These are phyloP conservation scores for Cheilosia variabilis DNA, from an alignment of 2,888 invertebrate species.

Conservation along the genomic window DNA sequence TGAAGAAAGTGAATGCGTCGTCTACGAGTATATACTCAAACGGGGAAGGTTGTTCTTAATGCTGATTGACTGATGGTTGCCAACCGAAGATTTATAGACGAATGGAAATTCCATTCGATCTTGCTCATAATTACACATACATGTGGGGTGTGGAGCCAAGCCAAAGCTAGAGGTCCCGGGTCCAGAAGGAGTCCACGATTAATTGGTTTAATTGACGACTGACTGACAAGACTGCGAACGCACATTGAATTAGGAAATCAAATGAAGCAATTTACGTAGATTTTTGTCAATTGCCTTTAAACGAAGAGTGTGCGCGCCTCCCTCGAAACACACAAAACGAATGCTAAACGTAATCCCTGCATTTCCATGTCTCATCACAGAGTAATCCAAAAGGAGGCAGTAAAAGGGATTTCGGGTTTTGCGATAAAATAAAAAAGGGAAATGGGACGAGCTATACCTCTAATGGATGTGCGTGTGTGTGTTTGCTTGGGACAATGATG, in stretches of 20 bases:
- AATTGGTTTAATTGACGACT: conserved; percentile 73
- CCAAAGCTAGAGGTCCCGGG: conserved; percentile 18
- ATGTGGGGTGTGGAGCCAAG: conserved; percentile 1
- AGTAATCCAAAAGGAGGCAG: conserved; percentile 62
- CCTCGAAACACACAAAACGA: conserved; percentile 46
- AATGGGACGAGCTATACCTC: conserved; percentile 13
- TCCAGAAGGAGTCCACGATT: conserved; percentile 37
- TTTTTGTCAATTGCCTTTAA: conserved; percentile 62
- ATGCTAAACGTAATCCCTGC: conserved; percentile 68
- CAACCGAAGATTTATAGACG: conserved; percentile 17
- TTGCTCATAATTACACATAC: conserved; percentile 43
- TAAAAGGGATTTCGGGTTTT: conserved; percentile 72
- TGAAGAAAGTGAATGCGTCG: conserved; percentile 38
- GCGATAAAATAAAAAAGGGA: conserved; percentile 51
- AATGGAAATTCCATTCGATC: conserved; percentile 56
- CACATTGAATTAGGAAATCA: conserved; percentile 69
- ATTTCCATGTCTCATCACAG: conserved; percentile 73
- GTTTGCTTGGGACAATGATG: conserved; percentile 32
- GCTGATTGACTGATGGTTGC: conserved; percentile 63
- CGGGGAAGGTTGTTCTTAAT: conserved; percentile 48
- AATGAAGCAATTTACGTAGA: conserved; percentile 69
- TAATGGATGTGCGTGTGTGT: conserved; percentile 40
- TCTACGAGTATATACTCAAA: background rate
- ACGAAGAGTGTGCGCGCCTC: background rate
- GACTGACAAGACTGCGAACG: conserved; percentile 64